Conservation (phyloP, 1,140 invertebrate genomes). For the Araneus ventricosus region DNA sequence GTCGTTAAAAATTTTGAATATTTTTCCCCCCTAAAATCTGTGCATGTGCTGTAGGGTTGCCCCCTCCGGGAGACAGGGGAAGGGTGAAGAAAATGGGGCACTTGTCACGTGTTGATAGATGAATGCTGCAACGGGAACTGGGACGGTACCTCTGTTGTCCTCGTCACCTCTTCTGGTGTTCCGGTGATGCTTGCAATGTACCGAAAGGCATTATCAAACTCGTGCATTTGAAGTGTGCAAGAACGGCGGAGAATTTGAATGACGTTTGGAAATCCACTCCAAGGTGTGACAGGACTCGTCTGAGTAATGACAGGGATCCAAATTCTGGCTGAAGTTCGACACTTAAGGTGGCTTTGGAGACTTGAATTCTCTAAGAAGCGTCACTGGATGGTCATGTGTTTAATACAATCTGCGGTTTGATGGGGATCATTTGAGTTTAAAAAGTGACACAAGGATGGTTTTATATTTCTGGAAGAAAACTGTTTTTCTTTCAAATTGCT, state of each 20-base stretch:
- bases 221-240: background rate
- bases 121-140: background rate
- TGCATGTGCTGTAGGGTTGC: slow-evolving; percentile 7
- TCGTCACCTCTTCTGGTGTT: slow-evolving; percentile 33
- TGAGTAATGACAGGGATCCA: background rate
- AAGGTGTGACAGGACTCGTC: background rate
- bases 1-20: slow-evolving; percentile 12
- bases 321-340: too few relatives aligned
- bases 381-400: too few relatives aligned
- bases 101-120: slow-evolving; percentile 51
- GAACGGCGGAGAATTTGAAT: background rate
- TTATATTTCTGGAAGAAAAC: too few relatives aligned
- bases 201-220: background rate
- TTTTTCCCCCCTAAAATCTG: background rate
- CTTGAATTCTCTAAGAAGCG: too few relatives aligned
- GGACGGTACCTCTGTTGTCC: slow-evolving; percentile 8
- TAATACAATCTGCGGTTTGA: too few relatives aligned
- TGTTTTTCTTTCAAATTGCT: too few relatives aligned
- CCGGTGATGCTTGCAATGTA: slow-evolving; percentile 16
- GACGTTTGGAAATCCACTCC: background rate
- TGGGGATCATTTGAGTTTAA: too few relatives aligned
- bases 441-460: too few relatives aligned
- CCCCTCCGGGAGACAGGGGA: background rate
- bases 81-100: slow-evolving; percentile 14
- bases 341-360: too few relatives aligned